These are phyloP conservation scores for Cataglyphis hispanica DNA, from an alignment of 1,140 invertebrate genomes.

Conservation along the genomic window DNA sequence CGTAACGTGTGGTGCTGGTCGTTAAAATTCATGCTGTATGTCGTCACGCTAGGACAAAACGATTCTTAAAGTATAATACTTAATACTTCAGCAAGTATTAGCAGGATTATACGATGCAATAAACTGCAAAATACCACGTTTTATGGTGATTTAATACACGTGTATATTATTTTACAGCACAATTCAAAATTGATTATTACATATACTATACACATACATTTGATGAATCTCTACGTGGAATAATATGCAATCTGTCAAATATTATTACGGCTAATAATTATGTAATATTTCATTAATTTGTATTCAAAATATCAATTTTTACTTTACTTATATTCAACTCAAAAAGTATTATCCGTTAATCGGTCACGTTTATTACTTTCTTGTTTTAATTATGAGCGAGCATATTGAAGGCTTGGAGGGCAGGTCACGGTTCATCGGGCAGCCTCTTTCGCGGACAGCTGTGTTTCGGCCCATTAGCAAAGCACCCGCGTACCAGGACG, in stretches of 20 bases:
- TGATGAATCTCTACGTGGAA: neutral
- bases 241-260: slow-evolving; percentile 6
- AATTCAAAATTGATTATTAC: neutral
- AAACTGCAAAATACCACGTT: slow-evolving; percentile 19
- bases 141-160: neutral
- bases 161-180: neutral
- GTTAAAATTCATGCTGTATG: slow-evolving; percentile 48
- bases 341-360: neutral
- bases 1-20: slow-evolving; percentile 45
- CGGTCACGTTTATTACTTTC: slow-evolving; percentile 20
- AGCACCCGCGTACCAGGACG: slow-evolving; percentile 49
- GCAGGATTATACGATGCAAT: slow-evolving; percentile 10
- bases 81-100: slow-evolving; percentile 10
- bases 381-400: slow-evolving; percentile 70
- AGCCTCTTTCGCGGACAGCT: slow-evolving; percentile 73
- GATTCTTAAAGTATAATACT: neutral
- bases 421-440: slow-evolving; percentile 76
- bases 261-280: neutral
- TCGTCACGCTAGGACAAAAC: slow-evolving; percentile 25
- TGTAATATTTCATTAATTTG: neutral
- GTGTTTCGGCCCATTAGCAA: slow-evolving; percentile 68
- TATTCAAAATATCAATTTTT: neutral
- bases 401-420: slow-evolving; percentile 45
- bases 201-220: no score
- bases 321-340: neutral